Percentiles rank a stretch among this genome's conserved stretches.
phyloP scores from a whole-genome alignment of 2,113 vertebrate genomes.

The Scopus umbretta region DNA sequence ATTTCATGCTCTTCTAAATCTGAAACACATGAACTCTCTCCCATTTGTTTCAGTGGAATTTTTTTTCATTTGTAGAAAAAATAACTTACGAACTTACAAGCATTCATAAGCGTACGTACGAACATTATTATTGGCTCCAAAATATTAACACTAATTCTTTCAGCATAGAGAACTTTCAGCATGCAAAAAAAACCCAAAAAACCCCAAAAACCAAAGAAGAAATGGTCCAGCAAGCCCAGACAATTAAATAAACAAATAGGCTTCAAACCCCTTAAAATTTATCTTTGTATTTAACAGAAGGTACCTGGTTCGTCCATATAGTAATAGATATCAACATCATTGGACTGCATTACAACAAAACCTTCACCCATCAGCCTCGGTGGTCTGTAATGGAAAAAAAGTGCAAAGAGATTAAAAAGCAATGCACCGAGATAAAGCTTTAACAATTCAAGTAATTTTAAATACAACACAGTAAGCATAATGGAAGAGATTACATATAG shows the following conservation, averaged over 20 bases:
- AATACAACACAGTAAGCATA: not conserved
- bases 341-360: constrained; percentile 98
- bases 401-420: not conserved
- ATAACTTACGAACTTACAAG: not conserved
- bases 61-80: not conserved
- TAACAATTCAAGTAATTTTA: not conserved
- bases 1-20: not conserved
- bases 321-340: constrained; percentile 98
- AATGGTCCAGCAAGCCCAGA: not conserved
- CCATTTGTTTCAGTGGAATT: not conserved
- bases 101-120: fast-evolving
- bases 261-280: not conserved
- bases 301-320: constrained; percentile 98
- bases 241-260: not conserved
- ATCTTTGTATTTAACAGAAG: not conserved
- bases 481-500: not conserved
- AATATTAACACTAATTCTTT: not conserved
- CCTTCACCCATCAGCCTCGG: constrained; percentile 98
- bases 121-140: not conserved
- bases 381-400: constrained; percentile 72
- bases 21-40: not conserved
- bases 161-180: not conserved
- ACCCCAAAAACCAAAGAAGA: not conserved
- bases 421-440: not conserved
- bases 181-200: not conserved